Conservation (phyloP, 2,888 invertebrate genomes). For the Tiliacea aurago region DNA sequence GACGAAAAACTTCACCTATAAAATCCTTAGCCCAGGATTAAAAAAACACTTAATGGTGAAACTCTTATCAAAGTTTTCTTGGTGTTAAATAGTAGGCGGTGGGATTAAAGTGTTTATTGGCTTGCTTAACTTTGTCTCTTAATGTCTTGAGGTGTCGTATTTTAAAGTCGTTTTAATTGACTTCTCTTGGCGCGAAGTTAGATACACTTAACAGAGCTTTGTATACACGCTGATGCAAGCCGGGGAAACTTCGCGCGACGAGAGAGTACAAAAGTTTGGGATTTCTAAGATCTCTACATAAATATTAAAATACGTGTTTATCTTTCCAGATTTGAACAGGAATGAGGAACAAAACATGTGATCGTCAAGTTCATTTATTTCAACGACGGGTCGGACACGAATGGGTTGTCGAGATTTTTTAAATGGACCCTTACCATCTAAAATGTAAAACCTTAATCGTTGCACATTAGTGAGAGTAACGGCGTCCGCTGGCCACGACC, state of each 20-base stretch:
- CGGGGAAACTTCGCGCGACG: constrained; percentile 61
- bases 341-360: constrained; percentile 48
- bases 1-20: constrained; percentile 68
- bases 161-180: constrained; percentile 78
- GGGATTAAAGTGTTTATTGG: constrained; percentile 74
- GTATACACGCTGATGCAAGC: constrained; percentile 66
- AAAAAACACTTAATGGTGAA: constrained; percentile 69
- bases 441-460: constrained; percentile 82
- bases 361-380: constrained; percentile 63
- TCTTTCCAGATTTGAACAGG: constrained; percentile 48
- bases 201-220: constrained; percentile 70
- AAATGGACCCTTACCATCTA: constrained; percentile 71
- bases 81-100: constrained; percentile 74
- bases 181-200: constrained; percentile 72
- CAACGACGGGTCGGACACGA: constrained; percentile 62
- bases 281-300: constrained; percentile 41
- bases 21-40: constrained; percentile 66
- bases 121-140: constrained; percentile 76
- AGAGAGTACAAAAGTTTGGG: constrained; percentile 44
- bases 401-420: constrained; percentile 66
- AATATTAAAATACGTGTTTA: constrained; percentile 57
- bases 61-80: constrained; percentile 70
- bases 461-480: constrained; percentile 80
- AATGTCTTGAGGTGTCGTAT: constrained; percentile 77
- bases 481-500: constrained; percentile 76